Conservation (phyloP, 2,113 vertebrate species). For the Octodon degus region DNA sequence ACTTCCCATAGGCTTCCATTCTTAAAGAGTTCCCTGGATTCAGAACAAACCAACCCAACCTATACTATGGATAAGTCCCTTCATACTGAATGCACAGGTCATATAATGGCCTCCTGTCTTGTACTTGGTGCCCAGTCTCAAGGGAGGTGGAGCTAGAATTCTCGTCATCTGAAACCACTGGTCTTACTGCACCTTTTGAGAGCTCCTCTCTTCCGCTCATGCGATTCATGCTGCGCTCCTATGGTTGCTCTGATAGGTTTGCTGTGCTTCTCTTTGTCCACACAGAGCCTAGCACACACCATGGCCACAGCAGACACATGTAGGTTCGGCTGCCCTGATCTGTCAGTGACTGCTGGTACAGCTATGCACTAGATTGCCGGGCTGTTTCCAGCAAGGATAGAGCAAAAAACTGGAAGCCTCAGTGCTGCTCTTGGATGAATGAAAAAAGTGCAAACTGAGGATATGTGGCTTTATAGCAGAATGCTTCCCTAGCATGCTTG, state of each 20-base stretch:
- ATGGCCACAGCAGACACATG: background rate
- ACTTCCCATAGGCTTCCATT: background rate
- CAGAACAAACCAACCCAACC: background rate
- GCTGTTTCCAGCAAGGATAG: background rate
- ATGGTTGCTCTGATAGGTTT: background rate
- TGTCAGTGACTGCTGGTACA: background rate
- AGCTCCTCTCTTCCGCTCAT: background rate
- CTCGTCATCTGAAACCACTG: background rate
- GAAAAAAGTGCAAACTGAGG: background rate
- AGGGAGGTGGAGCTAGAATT: background rate
- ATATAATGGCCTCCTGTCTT: background rate
- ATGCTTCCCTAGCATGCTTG: background rate
- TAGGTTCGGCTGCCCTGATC: background rate
- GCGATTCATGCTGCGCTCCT: background rate
- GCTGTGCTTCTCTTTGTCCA: background rate
- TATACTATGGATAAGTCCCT: background rate
- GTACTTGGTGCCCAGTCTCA: background rate
- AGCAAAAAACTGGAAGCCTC: background rate
- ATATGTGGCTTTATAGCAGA: background rate
- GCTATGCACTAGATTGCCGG: background rate
- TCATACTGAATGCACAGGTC: background rate
- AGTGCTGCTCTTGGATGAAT: background rate
- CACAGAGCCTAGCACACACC: background rate
- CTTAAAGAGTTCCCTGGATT: background rate
- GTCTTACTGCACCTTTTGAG: background rate